These are phyloP conservation scores for Allolobophora icterica DNA, from an alignment of 2,888 invertebrate species.

Conservation along the genomic window DNA sequence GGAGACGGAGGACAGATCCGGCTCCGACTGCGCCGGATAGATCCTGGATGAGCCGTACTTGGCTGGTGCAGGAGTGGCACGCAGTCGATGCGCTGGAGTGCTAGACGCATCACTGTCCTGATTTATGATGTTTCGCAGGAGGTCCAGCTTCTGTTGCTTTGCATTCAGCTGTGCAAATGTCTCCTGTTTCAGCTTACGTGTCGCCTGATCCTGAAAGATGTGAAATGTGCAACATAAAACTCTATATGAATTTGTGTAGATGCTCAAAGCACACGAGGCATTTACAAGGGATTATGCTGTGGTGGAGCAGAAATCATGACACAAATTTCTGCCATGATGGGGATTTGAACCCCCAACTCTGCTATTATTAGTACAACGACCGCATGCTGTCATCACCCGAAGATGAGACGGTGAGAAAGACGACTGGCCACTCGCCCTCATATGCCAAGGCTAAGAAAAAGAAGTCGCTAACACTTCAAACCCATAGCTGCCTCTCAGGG, in stretches of 20 bases:
- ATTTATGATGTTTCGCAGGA: conserved; percentile 59
- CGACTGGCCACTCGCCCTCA: no score
- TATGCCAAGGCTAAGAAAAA: no score
- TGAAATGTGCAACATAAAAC: not conserved
- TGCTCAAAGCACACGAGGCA: not conserved
- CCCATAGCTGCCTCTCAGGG: no score
- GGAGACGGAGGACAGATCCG: conserved; percentile 49
- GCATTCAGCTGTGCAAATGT: conserved; percentile 54
- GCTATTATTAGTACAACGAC: no score
- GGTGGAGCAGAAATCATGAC: no score
- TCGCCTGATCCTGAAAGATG: conserved; percentile 54
- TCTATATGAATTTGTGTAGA: not conserved
- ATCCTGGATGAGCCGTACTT: conserved; percentile 34
- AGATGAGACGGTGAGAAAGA: no score
- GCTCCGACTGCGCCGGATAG: conserved; percentile 55
- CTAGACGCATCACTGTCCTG: conserved; percentile 42
- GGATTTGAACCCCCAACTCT: no score
- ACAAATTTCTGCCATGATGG: no score
- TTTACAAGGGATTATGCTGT: not conserved
- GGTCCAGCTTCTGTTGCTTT: conserved; percentile 59
- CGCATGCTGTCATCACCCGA: no score
- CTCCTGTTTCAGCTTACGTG: conserved; percentile 55
- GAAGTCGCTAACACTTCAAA: no score
- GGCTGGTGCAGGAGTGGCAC: conserved; percentile 9
- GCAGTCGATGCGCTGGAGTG: conserved; percentile 49